A percentile compares a stretch with the other conserved stretches of the same genome.
These are phyloP conservation scores for Urocyon cinereoargenteus DNA, from an alignment of 2,797 vertebrate species.

Conservation along the genomic window DNA sequence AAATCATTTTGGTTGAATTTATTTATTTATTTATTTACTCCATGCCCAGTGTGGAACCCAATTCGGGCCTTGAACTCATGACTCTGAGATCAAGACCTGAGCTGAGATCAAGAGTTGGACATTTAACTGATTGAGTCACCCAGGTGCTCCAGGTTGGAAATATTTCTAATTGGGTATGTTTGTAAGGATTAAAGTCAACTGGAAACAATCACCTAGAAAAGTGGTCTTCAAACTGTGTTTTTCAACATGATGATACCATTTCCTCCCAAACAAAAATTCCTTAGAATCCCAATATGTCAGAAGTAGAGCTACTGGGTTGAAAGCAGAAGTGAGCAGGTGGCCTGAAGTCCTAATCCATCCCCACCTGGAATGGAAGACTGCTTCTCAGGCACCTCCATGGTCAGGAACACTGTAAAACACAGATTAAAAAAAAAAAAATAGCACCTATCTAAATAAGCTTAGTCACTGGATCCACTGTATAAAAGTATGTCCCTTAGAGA, in stretches of 20 bases:
- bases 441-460: not conserved
- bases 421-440: not conserved
- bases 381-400: not conserved
- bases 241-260: not conserved
- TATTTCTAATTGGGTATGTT: not conserved
- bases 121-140: no score
- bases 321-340: not conserved
- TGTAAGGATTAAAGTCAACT: not conserved
- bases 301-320: not conserved
- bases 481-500: not conserved
- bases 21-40: not conserved
- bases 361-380: not conserved
- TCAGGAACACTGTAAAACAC: not conserved
- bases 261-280: not conserved
- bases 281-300: not conserved
- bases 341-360: not conserved
- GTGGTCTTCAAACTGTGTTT: slow-evolving; percentile 31
- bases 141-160: not conserved
- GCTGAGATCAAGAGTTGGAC: not conserved
- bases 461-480: not conserved
- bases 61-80: not conserved
- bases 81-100: not conserved
- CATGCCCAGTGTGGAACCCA: not conserved
- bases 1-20: not conserved
- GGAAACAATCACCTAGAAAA: not conserved